Conservation (phyloP, 2,113 vertebrate species). For the Turnix velox region DNA sequence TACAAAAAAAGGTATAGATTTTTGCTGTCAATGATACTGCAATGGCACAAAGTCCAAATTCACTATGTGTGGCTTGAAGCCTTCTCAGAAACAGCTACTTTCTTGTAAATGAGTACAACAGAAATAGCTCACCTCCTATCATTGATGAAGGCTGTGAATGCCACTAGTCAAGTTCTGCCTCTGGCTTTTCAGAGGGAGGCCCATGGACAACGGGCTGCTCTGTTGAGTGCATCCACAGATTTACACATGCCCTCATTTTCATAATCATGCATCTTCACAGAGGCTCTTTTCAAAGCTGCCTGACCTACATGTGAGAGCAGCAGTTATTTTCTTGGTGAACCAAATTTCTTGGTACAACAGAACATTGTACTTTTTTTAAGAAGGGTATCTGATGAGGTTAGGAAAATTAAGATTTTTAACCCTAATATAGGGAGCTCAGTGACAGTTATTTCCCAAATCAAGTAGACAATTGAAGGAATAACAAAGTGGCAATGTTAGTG, state of each 20-base stretch:
- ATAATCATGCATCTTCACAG: neutral
- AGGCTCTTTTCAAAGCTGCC: neutral
- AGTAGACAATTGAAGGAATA: neutral
- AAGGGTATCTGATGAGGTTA: neutral
- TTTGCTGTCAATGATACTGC: neutral
- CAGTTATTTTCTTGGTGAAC: neutral
- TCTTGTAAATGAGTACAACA: neutral
- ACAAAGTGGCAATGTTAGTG: neutral
- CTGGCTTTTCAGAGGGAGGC: neutral
- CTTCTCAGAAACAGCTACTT: neutral
- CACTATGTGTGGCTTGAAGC: neutral
- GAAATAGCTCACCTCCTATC: neutral
- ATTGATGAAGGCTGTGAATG: neutral
- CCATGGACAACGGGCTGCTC: neutral
- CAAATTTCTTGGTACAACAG: neutral
- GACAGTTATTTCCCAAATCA: neutral
- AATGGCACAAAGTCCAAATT: neutral
- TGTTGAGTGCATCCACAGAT: neutral
- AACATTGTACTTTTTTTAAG: neutral
- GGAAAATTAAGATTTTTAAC: neutral
- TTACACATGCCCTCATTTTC: neutral
- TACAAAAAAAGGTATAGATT: neutral
- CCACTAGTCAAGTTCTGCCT: neutral
- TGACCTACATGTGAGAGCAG: neutral
- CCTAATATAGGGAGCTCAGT: neutral